phyloP scores from a whole-genome alignment of 2,888 invertebrate species.

The Dysmachus trigonus region DNA sequence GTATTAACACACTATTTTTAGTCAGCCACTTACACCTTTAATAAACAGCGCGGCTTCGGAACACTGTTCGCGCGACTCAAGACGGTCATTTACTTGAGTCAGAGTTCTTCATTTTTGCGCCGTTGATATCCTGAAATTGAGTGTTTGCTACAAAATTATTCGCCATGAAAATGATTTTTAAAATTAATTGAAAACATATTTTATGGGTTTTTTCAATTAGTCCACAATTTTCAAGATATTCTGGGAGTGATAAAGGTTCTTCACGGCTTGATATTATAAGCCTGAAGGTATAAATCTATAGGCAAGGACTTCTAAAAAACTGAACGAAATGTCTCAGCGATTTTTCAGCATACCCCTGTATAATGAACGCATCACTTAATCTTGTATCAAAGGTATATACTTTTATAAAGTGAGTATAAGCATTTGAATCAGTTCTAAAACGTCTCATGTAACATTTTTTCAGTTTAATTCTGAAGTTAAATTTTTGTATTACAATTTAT shows the following conservation, averaged over 20 bases:
- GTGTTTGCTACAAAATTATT: not conserved
- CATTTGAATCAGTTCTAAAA: no score
- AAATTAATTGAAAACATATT: not conserved
- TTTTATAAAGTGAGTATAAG: no score
- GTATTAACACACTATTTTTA: conserved; percentile 26
- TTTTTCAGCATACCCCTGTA: no score
- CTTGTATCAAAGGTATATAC: no score
- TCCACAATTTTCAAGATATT: not conserved
- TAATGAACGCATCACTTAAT: no score
- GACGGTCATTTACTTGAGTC: not conserved
- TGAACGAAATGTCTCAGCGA: not conserved
- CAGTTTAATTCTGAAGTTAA: no score
- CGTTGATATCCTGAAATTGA: not conserved
- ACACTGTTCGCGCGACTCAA: not conserved
- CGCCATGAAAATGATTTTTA: not conserved
- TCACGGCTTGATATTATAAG: not conserved
- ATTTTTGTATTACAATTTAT: no score
- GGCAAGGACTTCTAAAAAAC: not conserved
- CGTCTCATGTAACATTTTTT: no score
- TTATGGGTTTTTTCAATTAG: not conserved
- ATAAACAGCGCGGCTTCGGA: not conserved
- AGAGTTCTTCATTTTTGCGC: not conserved
- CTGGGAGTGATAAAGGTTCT: not conserved
- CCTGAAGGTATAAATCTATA: not conserved
- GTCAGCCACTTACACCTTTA: conserved; percentile 16